Conservation (phyloP, 2,113 vertebrate species). For the Siniperca chuatsi region DNA sequence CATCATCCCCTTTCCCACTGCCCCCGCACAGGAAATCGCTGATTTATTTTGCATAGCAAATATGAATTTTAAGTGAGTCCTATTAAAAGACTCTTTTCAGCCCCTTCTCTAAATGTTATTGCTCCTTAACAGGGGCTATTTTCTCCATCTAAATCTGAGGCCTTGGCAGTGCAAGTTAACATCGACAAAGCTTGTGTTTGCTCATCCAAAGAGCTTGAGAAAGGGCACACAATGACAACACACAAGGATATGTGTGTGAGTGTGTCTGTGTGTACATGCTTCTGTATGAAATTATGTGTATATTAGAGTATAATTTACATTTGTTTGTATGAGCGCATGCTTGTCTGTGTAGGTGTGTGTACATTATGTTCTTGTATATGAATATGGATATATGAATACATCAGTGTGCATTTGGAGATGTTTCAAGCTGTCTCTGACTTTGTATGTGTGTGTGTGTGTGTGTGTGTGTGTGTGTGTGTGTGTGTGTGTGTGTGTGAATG, state of each 20-base stretch:
- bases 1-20: conserved; percentile 65
- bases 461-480: conserved; percentile 23
- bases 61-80: conserved; percentile 88
- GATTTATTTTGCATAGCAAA: conserved; percentile 90
- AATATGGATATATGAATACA: conserved; percentile 27
- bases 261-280: background rate
- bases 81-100: conserved; percentile 79
- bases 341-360: background rate
- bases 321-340: conserved; percentile 8
- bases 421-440: conserved; percentile 36
- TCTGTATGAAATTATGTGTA: conserved; percentile 4
- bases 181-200: conserved; percentile 26
- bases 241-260: background rate
- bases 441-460: conserved; percentile 13
- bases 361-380: conserved; percentile 10
- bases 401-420: conserved; percentile 8
- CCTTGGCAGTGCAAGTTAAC: conserved; percentile 50
- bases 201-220: conserved; percentile 22
- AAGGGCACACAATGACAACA: conserved; percentile 25
- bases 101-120: conserved; percentile 79
- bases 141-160: conserved; percentile 65
- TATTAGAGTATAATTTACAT: conserved; percentile 13
- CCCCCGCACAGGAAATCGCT: conserved; percentile 79
- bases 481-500: conserved; percentile 26
- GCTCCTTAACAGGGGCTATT: conserved; percentile 71